These are phyloP conservation scores for Cichladusa arquata DNA, from an alignment of 2,113 vertebrate species.

Conservation along the genomic window DNA sequence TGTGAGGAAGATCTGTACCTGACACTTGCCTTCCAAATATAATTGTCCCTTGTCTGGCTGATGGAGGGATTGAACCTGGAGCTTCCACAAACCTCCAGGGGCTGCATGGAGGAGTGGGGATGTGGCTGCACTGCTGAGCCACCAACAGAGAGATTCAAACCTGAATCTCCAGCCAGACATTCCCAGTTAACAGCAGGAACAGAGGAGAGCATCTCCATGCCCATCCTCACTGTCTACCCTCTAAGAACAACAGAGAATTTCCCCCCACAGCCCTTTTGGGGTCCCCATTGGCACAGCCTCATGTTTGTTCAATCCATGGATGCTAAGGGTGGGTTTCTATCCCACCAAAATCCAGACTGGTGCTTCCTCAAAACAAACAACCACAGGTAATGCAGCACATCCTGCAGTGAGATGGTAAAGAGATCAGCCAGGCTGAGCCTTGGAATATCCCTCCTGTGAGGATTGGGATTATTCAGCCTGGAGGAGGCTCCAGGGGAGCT, in stretches of 20 bases:
- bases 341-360: background rate
- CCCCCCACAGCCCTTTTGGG: background rate
- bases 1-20: background rate
- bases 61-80: background rate
- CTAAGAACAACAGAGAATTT: background rate
- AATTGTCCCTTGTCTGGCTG: background rate
- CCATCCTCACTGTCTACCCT: background rate
- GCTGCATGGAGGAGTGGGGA: background rate
- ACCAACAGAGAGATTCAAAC: rapidly evolving
- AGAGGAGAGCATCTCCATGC: background rate
- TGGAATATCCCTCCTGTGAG: rapidly evolving
- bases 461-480: background rate
- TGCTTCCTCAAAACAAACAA: background rate
- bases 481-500: background rate
- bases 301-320: background rate
- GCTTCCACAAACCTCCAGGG: background rate
- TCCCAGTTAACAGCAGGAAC: background rate
- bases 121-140: background rate
- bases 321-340: background rate
- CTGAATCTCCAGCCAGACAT: background rate
- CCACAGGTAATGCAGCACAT: background rate
- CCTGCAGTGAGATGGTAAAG: background rate
- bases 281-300: rapidly evolving
- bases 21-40: background rate
- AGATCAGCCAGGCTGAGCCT: background rate